These are phyloP conservation scores for Lasioglossum vierecki DNA, from an alignment of 2,888 invertebrate species.

Conservation along the genomic window DNA sequence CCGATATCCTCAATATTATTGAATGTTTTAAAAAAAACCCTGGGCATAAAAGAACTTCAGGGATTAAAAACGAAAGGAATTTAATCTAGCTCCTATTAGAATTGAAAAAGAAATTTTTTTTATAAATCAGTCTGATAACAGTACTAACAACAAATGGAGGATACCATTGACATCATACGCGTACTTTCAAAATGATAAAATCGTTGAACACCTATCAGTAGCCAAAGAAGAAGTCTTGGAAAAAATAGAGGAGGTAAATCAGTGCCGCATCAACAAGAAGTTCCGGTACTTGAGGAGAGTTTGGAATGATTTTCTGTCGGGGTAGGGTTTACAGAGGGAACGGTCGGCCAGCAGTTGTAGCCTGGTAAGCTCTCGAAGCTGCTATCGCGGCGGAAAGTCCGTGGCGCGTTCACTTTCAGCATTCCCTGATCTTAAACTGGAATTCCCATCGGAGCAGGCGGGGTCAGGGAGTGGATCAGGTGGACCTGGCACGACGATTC, in stretches of 20 bases:
- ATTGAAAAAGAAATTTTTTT: too few species aligned
- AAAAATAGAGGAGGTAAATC: neutral
- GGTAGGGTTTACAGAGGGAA: neutral
- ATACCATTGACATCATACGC: neutral
- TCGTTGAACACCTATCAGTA: too few species aligned
- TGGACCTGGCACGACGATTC: conserved; percentile 22
- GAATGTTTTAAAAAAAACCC: too few species aligned
- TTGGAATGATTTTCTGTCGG: neutral
- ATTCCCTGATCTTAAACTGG: neutral
- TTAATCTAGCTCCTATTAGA: too few species aligned
- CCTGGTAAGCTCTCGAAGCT: neutral
- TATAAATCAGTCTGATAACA: too few species aligned
- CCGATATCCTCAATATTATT: too few species aligned
- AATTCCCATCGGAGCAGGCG: conserved; percentile 21
- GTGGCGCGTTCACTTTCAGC: conserved; percentile 8
- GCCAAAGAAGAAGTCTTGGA: neutral
- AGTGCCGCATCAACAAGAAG: neutral
- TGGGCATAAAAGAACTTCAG: too few species aligned
- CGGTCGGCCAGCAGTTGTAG: neutral
- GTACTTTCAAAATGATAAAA: neutral
- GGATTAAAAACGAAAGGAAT: too few species aligned
- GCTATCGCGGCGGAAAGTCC: conserved; percentile 12
- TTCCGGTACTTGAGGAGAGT: neutral
- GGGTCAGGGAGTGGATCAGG: neutral
- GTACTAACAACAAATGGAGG: neutral